Base-by-base conservation (phyloP, 35 echinoderm and acorn worm species). In the Eucidaris tribuloides region DNA sequence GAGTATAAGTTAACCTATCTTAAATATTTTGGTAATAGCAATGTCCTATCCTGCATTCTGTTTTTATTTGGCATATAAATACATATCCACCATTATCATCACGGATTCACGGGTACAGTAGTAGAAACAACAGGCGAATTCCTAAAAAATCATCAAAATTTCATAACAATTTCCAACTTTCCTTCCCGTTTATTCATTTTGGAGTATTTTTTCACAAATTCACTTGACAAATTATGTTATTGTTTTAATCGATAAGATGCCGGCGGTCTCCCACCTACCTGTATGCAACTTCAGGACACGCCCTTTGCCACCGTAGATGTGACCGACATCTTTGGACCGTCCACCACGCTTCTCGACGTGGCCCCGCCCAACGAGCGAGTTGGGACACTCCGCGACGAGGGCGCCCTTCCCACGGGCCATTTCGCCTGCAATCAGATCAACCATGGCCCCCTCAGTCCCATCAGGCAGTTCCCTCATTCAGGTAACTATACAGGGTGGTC, bases 381-480 rank as follows among this genome's bases (percentile, higher is more conserved):
- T 29, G 93, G 93, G 4, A 83, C 18, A 23, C 45, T 96, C 41
- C 39, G 93, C 7, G 65, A 65, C 24, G 45, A 77, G 24, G 84
- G 77, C 15, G 93, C 88, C 32, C 37, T 91, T 46, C 93, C 93
- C 29, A 96, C 93, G 2, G 83, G 85, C 43, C 83, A 96, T 71
- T 96, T 96, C 76, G 88, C 84, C 28, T 91, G 83, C 14, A 96
- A 96, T 76, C 87, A 91, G 68, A 96, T 96, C 43, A 91, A 96
- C 48, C 74, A 91, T 80, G 54, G 83, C 44, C 78, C 88, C 33
- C 60, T 80, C 25, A 78, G 42, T 25, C 93, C 93, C 48, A 91
- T 96, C 18, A 41, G 93, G 13, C 77, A 83, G 30, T 91, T 96
- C 37, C 93, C 93, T 24, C 88, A 91, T 78, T 91, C 88, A 19